Base-by-base conservation (phyloP, 2,888 invertebrate genomes). In the Idaea dimidiata region DNA sequence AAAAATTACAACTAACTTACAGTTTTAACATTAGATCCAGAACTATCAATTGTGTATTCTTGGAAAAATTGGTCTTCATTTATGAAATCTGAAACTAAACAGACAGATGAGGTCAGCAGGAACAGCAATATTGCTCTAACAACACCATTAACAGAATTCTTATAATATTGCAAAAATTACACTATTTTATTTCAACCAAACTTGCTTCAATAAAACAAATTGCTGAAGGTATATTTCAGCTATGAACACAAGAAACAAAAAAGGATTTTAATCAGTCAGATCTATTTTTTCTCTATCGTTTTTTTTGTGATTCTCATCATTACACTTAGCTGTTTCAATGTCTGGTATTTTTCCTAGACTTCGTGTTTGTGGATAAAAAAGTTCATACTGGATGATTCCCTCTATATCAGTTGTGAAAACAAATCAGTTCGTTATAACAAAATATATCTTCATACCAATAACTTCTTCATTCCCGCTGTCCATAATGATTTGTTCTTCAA, bases 391-490 rank as follows among this genome's bases (percentile, higher is more conserved):
- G n/a, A n/a, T n/a, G n/a, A n/a, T n/a, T n/a, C n/a, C n/a, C n/a
- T n/a, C n/a, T n/a, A n/a, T n/a, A n/a, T n/a, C n/a, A n/a, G n/a
- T n/a, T n/a, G n/a, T n/a, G n/a, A n/a, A n/a, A n/a, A n/a, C n/a
- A n/a, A n/a, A n/a, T n/a, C n/a, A n/a, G n/a, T n/a, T n/a, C 8
- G 10, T 43, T 43, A 10, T 8, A 43, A 43, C 43, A 43, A 16
- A 57, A 59, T 56, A 17, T 57, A 18, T 8, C 53, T 58, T 56
- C 58, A 76, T 83, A 91, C 91, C 87, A 75, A 91, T 89, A 61
- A 91, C 87, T 81, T 91, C 91, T 78, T 91, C 90, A 74, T 72
- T 78, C n/a, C 81, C 87, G 16, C 89, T 82, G 53, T 90, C 91
- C 88, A 92, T 87, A 0, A 91, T 77, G 65, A 87, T 84, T 59